Conservation (phyloP, 2,113 vertebrate species). For the Prietella phreatophila region DNA sequence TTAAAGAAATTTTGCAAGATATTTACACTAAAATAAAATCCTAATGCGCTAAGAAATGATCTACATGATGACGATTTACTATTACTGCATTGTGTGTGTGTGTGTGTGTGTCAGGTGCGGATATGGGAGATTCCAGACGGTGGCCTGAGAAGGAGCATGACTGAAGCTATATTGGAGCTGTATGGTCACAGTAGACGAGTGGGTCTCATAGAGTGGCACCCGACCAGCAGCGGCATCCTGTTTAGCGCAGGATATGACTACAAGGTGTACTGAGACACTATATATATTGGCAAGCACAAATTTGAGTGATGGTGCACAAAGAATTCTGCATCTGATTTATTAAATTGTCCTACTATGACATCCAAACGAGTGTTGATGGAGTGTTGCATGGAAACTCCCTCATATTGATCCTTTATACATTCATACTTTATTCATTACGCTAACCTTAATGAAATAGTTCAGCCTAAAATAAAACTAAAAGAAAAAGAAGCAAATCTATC, state of each 20-base stretch:
- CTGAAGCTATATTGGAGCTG: slow-evolving; percentile 87
- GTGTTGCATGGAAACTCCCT: neutral
- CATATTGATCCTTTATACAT: neutral
- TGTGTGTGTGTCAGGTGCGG: slow-evolving; percentile 76
- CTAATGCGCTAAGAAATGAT: neutral
- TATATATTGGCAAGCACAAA: neutral
- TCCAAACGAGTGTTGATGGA: neutral
- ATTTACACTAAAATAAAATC: neutral
- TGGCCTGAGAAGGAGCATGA: slow-evolving; percentile 88
- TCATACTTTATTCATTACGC: neutral
- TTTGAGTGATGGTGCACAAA: neutral
- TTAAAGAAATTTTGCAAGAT: neutral
- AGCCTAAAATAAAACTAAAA: neutral
- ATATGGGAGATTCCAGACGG: slow-evolving; percentile 96
- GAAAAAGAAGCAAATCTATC: neutral
- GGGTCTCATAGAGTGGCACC: slow-evolving; percentile 95
- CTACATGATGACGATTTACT: neutral
- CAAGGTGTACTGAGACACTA: slow-evolving; percentile 75
- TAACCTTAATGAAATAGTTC: neutral
- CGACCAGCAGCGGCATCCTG: slow-evolving; percentile 92
- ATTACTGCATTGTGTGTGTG: neutral
- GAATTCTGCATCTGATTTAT: neutral
- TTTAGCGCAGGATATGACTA: slow-evolving; percentile 97
- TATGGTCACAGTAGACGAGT: slow-evolving; percentile 95
- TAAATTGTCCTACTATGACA: neutral